Conservation (phyloP, 1,140 invertebrate genomes). For the Galendromus occidentalis region DNA sequence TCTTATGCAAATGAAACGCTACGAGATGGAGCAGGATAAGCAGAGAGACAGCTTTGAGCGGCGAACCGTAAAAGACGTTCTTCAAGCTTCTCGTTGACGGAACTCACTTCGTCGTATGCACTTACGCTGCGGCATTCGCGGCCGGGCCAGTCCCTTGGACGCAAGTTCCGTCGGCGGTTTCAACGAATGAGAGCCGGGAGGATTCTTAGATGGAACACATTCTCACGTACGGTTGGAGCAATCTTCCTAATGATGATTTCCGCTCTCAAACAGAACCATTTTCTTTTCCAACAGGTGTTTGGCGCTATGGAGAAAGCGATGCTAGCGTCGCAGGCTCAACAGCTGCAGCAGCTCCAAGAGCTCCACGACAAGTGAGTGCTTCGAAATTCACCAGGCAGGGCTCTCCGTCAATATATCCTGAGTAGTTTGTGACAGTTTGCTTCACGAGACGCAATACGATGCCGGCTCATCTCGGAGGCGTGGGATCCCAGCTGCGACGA, state of each 20-base stretch:
- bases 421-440: too few species aligned
- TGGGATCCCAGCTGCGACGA: too few species aligned
- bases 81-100: too few species aligned
- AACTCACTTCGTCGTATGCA: too few species aligned
- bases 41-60: not conserved
- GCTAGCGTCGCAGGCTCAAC: conserved; percentile 48
- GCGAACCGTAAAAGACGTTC: not conserved
- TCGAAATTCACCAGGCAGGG: too few species aligned
- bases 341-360: conserved; percentile 41
- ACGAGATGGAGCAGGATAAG: not conserved
- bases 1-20: conserved; percentile 9
- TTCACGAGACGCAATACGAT: too few species aligned
- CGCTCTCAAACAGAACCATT: conserved; percentile 7
- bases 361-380: conserved; percentile 25
- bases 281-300: conserved; percentile 25
- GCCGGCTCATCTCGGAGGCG: too few species aligned
- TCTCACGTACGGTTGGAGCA: not conserved
- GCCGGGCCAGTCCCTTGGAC: too few species aligned
- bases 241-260: not conserved
- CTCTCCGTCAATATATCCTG: too few species aligned
- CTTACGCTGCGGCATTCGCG: too few species aligned
- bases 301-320: conserved; percentile 53
- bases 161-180: too few species aligned
- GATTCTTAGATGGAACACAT: not conserved
- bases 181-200: too few species aligned